Evolutionary conservation across 2,113 vertebrate species (phyloP).

Genomic region (Tylochromis polylepis): DNA sequence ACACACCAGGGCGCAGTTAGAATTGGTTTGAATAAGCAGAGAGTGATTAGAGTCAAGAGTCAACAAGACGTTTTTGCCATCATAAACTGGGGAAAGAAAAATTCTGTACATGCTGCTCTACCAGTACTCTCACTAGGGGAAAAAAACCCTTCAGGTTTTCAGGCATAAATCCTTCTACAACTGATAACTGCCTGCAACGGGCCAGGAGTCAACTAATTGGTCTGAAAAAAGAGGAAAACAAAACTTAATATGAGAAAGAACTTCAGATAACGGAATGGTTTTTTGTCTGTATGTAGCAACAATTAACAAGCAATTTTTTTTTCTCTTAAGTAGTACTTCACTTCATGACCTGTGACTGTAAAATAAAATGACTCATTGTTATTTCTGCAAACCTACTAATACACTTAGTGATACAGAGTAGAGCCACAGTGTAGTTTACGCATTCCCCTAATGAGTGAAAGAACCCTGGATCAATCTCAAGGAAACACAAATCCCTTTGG

Average conservation of each 20-base stretch:
- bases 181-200: not conserved
- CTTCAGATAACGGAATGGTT: not conserved
- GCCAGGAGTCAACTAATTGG: not conserved
- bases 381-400: not conserved
- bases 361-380: not conserved
- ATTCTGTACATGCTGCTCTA: not conserved
- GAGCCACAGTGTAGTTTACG: not conserved
- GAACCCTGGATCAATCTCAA: not conserved
- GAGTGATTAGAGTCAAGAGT: not conserved
- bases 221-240: not conserved
- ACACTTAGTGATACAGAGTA: not conserved
- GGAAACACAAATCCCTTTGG: not conserved
- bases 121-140: not conserved
- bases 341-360: not conserved
- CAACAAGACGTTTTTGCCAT: not conserved
- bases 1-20: not conserved
- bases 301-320: not conserved
- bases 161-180: not conserved
- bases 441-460: not conserved
- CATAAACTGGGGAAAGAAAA: not conserved
- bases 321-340: not conserved
- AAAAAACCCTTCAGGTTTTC: not conserved
- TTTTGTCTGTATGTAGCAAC: not conserved
- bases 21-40: not conserved
- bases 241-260: not conserved